Evolutionary conservation across 2,888 invertebrate species (phyloP), one percentile per base, ranked within the genome.

Genomic region (Parnassius orleans): DNA sequence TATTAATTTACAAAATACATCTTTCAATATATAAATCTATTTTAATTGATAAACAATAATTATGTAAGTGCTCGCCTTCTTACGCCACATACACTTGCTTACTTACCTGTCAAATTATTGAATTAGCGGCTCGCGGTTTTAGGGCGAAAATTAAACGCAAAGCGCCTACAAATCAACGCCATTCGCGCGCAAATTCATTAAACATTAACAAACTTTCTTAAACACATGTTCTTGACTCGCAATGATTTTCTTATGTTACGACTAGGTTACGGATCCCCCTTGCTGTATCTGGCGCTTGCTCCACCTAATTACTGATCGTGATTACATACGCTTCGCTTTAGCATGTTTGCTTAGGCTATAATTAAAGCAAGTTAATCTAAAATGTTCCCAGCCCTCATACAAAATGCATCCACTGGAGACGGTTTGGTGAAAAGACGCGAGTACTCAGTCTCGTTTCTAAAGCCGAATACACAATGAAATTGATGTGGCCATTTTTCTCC

Each of bases 121-220:
- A 84, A 88, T 88, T 86, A 88, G 79, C 79, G 81, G 79, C 78
- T 74, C 74, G 78, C 75, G 78, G 76, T 70, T 78, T 76, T 72
- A 69, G 74, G 73, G 77, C 72, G 77, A 79, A 88, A 88, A 87
- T 89, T 84, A 84, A 85, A 83, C 73, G 76, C 78, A 76, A 74
- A 72, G 68, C 77, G 44, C 75, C 79, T 80, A 88, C 90, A 90
- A 90, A 90, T 90, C 90, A 88, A 83, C 81, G 77, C 80, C 73
- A 69, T 79, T 72, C 71, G 66, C 72, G 69, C 61, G 70, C 69
- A 65, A 72, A 78, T 80, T 84, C 86, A 87, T 90, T 90, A 90
- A 90, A 86, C 85, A 89, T 90, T 90, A 90, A 89, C 84, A 84
- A 88, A 89, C 80, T 90, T 88, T 87, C 84, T 84, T 82, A 84